Base-by-base conservation (phyloP, 2,888 invertebrate genomes). In the Euproctis similis region DNA sequence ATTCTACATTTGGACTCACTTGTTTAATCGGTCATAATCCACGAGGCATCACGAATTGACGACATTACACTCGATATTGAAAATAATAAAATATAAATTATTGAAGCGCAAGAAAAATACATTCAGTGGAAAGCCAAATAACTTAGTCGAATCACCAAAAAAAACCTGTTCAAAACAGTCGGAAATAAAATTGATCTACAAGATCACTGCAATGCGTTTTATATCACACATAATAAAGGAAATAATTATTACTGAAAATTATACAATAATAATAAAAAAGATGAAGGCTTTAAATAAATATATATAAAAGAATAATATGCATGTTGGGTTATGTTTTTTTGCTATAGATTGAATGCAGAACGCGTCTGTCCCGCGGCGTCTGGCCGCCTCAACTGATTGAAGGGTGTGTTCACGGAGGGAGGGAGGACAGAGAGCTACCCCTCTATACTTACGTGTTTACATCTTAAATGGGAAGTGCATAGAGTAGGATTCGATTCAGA, bases 391-490 rank as follows among this genome's bases (percentile, higher is more conserved):
- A 60, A 81, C 81, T 81, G 73, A 46, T 43, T 50, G 38, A 41
- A 49, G 48, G 34, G 52, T 51, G 46, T 61, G n/a, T 65, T 67
- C 37, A 34, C 21, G 42, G 44, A 48, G 51, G 56, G 53, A 55
- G 46, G 52, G 52, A 53, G 56, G 49, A 50, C 55, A 53, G 55
- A 46, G 52, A 53, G 54, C 54, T 51, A 21, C 12, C 25, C 26
- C 10, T 50, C 59, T 77, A 78, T 80, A 80, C 73, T 71, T 80
- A 65, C 74, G 59, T 76, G 77, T 81, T 78, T 80, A 77, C 80
- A 74, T 77, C 80, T 77, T 75, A 73, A 77, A 77, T 74, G 72
- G 76, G 75, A 47, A 73, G 64, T 46, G 59, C 51, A 54, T 47
- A 77, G 80, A 64, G 64, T 65, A 63, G 36, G 34, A 23, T 17